Base-by-base conservation (phyloP, 2,888 invertebrate species). In the Lasioglossum calceatum region DNA sequence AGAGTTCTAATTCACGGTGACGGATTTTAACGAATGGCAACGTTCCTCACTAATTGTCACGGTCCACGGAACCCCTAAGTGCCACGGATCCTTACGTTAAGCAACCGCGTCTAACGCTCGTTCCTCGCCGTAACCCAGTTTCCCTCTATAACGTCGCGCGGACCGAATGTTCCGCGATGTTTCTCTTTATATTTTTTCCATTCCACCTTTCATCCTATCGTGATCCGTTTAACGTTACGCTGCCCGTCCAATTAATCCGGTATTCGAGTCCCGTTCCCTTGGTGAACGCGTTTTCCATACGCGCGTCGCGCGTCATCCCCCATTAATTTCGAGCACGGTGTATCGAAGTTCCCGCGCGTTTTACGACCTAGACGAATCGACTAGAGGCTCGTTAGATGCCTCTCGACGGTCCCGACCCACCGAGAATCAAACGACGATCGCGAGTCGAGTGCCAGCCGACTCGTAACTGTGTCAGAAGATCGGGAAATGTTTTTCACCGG, bases 11-110 rank as follows among this genome's bases (percentile, higher is more conserved):
- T 80, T 77, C 79, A 44, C 74, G 70, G 19, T 47, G 78, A 58
- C 78, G 64, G 78, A 75, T 86, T 87, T 84, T 61, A 76, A 81
- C 86, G 77, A 88, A 61, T 71, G 39, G 79, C 39, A 84, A 82
- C 81, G 77, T 80, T 79, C 64, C 79, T 42, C 77, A 74, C 82
- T 86, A 88, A 84, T 84, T 64, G 84, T 85, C 84, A 82, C 79
- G 82, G 76, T 84, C 70, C 75, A 79, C 61, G 67, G 67, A 84
- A 81, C 47, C 32, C n/a, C 32, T 73, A 75, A 90, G 77, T 84
- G 79, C 39, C 72, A 23, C 50, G 47, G 76, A 88, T 88, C 82
- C 79, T 84, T 80, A 70, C 67, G 39, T 80, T 71, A 72, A 84
- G 8, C 58, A n/a, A 58, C 10, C n/a, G 44, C 44, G 39, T 47